Evolutionary conservation across 1,140 invertebrate genomes (phyloP), one percentile per base, ranked within the genome.

Genomic region (Drosophila tropicalis): DNA sequence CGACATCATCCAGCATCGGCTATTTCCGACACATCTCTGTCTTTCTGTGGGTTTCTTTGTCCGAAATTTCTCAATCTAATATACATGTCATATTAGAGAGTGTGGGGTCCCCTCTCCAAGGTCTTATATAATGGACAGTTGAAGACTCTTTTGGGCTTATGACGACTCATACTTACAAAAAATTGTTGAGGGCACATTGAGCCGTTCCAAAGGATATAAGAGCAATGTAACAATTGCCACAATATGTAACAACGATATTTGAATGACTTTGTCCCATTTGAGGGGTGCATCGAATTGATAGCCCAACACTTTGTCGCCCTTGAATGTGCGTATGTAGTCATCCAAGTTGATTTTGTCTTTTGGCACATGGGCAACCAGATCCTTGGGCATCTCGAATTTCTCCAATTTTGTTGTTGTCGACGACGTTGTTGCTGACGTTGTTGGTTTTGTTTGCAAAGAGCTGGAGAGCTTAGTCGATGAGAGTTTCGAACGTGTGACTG

Each of bases 201-300:
- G 57, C 6, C 70, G 57, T 0, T 61, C 34, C 55, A 90, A 40
- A n/a, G 85, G 84, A 85, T 78, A 91, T 19, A 61, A 66, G 12
- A 79, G 0, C 12, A 92, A 12, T 36, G 76, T 73, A n/a, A 86
- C 41, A 2, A 91, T 0, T 2, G 63, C 65, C 5, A 74, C 65
- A 5, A 93, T 34, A 58, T 93, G 92, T 22, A 91, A 70, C 22
- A 92, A 56, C 12, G 63, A 76, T 29, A 93, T 92, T 69, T 83
- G 72, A 34, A 93, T 91, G 47, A 93, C 81, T 84, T 93, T 93
- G 39, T 81, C 76, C 92, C 93, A 93, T 57, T 92, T 92, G 2
- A 93, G 74, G 0, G 91, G 84, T 0, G 92, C 92, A 40, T 92
- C 67, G 25, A 92, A 85, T 40, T 91, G 69, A 19, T 74, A 68